Evolutionary conservation across 2,797 vertebrate species (phyloP).

Genomic region (Lycodopsis pacificus): DNA sequence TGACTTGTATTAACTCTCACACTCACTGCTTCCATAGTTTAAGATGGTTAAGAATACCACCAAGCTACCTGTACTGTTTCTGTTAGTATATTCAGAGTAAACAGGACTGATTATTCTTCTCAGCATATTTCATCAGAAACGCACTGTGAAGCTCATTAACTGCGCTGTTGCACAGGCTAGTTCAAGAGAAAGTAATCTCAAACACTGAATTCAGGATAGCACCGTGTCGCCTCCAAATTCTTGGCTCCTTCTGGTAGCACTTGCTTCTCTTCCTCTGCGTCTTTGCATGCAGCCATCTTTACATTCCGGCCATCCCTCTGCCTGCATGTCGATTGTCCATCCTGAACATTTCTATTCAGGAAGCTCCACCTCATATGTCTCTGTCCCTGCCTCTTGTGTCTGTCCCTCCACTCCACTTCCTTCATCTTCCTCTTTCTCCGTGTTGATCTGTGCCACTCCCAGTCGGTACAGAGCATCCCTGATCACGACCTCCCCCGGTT

Average conservation of each 20-base stretch:
- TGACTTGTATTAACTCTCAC: not conserved
- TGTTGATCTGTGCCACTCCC: slow-evolving; percentile 96
- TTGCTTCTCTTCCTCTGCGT: not conserved
- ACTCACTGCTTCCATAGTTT: not conserved
- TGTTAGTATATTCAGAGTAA: slow-evolving; percentile 6
- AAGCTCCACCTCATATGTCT: slow-evolving; percentile 57
- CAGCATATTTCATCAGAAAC: slow-evolving; percentile 6
- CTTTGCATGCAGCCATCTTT: slow-evolving; percentile 7
- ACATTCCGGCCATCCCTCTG: not conserved
- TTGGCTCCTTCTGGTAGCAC: not conserved
- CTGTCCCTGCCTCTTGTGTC: slow-evolving; percentile 42
- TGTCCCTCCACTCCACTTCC: slow-evolving; percentile 43
- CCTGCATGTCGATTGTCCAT: not conserved
- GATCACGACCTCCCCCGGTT: slow-evolving; percentile 96
- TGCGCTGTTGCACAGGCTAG: not conserved
- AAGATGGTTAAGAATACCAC: not conserved
- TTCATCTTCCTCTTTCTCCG: slow-evolving; percentile 84
- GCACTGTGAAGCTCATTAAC: not conserved
- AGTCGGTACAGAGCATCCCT: slow-evolving; percentile 94
- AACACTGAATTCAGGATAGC: not conserved
- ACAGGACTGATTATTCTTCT: not conserved
- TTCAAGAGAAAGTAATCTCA: not conserved
- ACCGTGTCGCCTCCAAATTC: not conserved
- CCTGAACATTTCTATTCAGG: slow-evolving; percentile 42
- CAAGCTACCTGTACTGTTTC: not conserved